Evolutionary conservation across 2,888 invertebrate genomes (phyloP).

Genomic region (Drosophila neoperkinsi): DNA sequence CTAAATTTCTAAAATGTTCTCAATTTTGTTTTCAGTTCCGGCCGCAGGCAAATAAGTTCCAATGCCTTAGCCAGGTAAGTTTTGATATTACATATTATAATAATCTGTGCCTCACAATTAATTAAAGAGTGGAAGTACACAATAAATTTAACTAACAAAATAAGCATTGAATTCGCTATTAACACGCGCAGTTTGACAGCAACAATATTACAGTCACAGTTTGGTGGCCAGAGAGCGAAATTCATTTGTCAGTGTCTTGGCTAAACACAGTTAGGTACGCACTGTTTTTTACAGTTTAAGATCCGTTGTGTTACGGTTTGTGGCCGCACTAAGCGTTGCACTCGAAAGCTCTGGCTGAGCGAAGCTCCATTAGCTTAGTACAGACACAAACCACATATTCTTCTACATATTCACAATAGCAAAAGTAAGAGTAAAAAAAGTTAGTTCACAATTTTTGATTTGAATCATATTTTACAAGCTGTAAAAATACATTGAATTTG

Average conservation of each 20-base stretch:
- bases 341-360: neutral
- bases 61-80: conserved; percentile 94
- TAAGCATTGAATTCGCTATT: conserved; percentile 1
- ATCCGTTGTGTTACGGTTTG: neutral
- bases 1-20: conserved; percentile 16
- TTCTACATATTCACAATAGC: conserved; percentile 16
- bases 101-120: neutral
- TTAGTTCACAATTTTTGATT: neutral
- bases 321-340: conserved; percentile 13
- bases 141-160: neutral
- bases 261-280: conserved; percentile 36
- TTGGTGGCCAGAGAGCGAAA: conserved; percentile 20
- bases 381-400: conserved; percentile 15
- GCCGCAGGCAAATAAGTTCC: conserved; percentile 92
- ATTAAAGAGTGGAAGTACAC: neutral
- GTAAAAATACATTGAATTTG: conserved; percentile 3
- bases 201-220: conserved; percentile 21
- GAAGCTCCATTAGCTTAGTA: neutral
- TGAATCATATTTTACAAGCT: neutral
- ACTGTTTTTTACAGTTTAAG: conserved; percentile 22
- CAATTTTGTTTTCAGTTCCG: conserved; percentile 88
- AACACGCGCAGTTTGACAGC: conserved; percentile 20
- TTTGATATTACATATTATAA: neutral
- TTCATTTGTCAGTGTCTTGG: conserved; percentile 39
- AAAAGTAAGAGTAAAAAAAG: neutral